These are phyloP conservation scores for Thaleichthys pacificus DNA, from an alignment of 2,797 vertebrate genomes.

Conservation along the genomic window DNA sequence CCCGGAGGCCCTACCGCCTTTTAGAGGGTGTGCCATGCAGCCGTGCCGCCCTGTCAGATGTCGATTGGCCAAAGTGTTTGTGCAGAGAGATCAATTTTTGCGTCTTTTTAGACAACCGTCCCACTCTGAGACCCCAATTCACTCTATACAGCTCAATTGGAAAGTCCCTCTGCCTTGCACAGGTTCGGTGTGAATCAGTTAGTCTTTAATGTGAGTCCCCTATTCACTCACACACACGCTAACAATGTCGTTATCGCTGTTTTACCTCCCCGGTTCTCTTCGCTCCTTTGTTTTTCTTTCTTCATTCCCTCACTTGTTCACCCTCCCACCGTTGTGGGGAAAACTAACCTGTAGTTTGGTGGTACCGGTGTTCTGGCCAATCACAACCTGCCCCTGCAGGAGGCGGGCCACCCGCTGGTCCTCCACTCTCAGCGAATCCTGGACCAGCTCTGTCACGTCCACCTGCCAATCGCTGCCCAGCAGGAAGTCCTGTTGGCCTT, in stretches of 20 bases:
- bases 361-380: slow-evolving; percentile 82
- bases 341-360: slow-evolving; percentile 85
- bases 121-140: not conserved
- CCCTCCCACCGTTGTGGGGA: too few species aligned
- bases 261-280: not conserved
- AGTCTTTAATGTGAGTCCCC: not conserved
- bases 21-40: slow-evolving; percentile 30
- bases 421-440: slow-evolving; percentile 82
- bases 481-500: slow-evolving; percentile 79
- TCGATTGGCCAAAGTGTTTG: slow-evolving; percentile 52
- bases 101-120: not conserved
- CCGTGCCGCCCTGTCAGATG: slow-evolving; percentile 38
- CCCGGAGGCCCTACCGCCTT: slow-evolving; percentile 12
- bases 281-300: not conserved
- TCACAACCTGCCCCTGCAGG: slow-evolving; percentile 77
- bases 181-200: too few species aligned
- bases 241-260: not conserved
- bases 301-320: not conserved
- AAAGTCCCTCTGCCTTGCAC: too few species aligned
- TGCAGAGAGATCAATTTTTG: slow-evolving; percentile 33
- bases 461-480: slow-evolving; percentile 89
- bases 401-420: slow-evolving; percentile 80
- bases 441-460: slow-evolving; percentile 88
- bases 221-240: not conserved
- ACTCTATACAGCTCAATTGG: too few species aligned